Conservation (phyloP, 2,113 vertebrate species). For the Alectura lathami region DNA sequence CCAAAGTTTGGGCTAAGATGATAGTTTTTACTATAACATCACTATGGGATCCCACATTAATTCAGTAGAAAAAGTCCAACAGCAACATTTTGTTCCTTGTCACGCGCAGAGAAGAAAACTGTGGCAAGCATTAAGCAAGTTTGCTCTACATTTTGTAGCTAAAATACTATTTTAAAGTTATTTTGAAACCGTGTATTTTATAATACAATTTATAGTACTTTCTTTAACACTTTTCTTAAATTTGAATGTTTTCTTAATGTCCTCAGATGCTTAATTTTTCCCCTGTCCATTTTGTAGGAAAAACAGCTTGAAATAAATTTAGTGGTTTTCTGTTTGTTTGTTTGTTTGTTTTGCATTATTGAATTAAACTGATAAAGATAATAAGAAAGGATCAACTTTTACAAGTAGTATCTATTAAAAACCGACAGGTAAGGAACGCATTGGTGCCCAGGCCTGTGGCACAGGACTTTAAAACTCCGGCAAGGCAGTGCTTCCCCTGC, state of each 20-base stretch:
- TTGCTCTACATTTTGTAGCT: neutral
- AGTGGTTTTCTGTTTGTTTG: no score
- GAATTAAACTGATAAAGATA: neutral
- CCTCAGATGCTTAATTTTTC: neutral
- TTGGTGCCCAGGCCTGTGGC: neutral
- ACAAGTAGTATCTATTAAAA: neutral
- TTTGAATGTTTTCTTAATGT: neutral
- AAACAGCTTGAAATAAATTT: neutral
- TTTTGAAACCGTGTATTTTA: neutral
- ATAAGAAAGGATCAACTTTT: neutral
- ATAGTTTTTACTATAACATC: neutral
- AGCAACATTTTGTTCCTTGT: neutral
- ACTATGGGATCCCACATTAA: neutral
- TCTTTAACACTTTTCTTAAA: neutral
- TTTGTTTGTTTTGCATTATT: neutral
- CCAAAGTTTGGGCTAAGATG: neutral
- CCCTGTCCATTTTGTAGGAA: neutral
- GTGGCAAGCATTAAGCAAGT: neutral
- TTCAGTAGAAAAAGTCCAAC: neutral
- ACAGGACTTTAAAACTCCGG: neutral
- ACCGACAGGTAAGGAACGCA: neutral
- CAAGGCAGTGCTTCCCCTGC: neutral
- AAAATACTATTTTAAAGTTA: neutral
- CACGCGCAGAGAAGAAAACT: neutral
- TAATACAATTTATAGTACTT: neutral